Evolutionary conservation across 2,113 vertebrate species (phyloP).

Genomic region (Cygnus buccinator): DNA sequence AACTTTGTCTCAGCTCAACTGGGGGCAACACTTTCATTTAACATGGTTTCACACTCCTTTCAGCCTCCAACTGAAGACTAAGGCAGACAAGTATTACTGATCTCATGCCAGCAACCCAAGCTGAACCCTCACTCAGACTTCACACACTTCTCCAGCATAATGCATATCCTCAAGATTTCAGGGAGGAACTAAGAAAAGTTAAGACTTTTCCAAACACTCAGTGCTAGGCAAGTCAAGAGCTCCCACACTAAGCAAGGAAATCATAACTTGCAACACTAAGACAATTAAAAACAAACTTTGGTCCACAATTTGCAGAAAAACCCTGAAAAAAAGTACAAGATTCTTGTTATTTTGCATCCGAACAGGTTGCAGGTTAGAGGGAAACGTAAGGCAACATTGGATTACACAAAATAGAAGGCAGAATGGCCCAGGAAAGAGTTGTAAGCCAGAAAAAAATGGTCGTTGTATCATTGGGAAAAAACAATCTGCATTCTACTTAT

Average conservation of each 20-base stretch:
- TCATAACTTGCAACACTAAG: constrained; percentile 65
- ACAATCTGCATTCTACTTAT: constrained; percentile 44
- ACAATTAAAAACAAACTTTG: constrained; percentile 77
- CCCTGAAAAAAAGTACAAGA: constrained; percentile 73
- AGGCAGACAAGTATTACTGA: not conserved
- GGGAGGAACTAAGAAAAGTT: constrained; percentile 52
- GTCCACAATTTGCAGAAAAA: constrained; percentile 81
- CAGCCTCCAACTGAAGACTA: not conserved
- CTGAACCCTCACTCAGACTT: not conserved
- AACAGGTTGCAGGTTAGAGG: constrained; percentile 55
- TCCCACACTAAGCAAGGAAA: constrained; percentile 36
- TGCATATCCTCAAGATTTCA: constrained; percentile 29
- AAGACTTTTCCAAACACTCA: constrained; percentile 64
- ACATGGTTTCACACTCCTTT: not conserved
- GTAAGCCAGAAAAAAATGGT: constrained; percentile 26
- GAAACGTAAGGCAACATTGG: constrained; percentile 75
- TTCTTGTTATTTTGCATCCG: constrained; percentile 66
- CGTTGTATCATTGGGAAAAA: not conserved
- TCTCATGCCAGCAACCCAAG: not conserved
- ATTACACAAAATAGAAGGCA: constrained; percentile 62
- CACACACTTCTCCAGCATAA: constrained; percentile 54
- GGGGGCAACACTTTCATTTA: not conserved
- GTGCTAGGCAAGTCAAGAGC: constrained; percentile 59
- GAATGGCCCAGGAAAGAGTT: constrained; percentile 52
- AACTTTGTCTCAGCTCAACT: not conserved